Percentiles rank a stretch among this genome's conserved stretches.
Evolutionary conservation across 2,888 invertebrate genomes (phyloP).

Genomic region (Coenonympha glycerion): DNA sequence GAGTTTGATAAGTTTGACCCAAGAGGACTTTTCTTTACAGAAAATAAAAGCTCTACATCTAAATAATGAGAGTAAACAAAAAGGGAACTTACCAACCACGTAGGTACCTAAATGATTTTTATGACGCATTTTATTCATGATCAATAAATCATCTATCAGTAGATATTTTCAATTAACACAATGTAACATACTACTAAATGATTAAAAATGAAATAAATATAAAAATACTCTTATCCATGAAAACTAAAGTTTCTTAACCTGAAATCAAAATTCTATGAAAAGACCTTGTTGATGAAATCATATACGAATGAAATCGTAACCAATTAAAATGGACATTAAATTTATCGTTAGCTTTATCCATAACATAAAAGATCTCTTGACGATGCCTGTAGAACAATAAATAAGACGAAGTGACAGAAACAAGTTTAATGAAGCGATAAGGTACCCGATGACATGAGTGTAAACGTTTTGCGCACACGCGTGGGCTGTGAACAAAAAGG

Average conservation of each 20-base stretch:
- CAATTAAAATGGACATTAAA: neutral
- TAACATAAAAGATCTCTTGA: neutral
- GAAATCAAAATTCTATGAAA: no score
- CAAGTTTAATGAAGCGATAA: constrained; percentile 36
- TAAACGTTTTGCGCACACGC: constrained; percentile 7
- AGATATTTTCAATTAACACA: no score
- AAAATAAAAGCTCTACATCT: neutral
- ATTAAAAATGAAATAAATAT: no score
- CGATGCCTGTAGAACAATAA: neutral
- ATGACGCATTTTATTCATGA: no score
- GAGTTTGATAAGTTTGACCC: constrained; percentile 7
- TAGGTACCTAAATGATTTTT: no score
- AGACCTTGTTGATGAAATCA: no score
- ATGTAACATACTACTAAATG: no score
- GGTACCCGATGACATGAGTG: constrained; percentile 35
- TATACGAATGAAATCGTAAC: no score
- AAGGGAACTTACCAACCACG: no score
- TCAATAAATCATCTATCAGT: no score
- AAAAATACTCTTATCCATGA: no score
- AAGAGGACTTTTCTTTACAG: neutral
- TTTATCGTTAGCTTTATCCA: neutral
- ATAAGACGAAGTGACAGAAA: constrained; percentile 7
- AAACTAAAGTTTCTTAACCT: no score
- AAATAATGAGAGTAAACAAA: neutral
- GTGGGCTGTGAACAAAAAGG: constrained; percentile 12